These are phyloP conservation scores for Aphis gossypii DNA, from an alignment of 1,140 invertebrate species.

Conservation along the genomic window DNA sequence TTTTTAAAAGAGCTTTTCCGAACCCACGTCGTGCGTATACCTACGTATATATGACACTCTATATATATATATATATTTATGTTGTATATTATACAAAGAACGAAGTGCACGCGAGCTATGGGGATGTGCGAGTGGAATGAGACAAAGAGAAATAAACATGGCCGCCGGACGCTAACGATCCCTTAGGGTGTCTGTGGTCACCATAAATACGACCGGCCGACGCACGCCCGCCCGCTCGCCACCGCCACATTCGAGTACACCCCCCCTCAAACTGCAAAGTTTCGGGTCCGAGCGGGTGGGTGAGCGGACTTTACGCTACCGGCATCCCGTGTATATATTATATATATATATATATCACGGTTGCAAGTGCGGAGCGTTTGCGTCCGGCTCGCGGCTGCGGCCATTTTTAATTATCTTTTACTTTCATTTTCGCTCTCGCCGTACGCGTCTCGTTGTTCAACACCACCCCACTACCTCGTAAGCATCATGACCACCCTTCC, in stretches of 20 bases:
- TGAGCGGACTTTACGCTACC: constrained; percentile 27
- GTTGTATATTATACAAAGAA: not conserved
- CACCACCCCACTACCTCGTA: not conserved
- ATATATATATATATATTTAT: not conserved
- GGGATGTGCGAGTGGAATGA: not conserved
- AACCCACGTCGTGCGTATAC: too few relatives aligned
- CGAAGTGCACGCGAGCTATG: not conserved
- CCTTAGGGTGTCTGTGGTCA: constrained; percentile 57
- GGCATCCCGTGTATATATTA: not conserved
- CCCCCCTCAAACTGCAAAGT: not conserved
- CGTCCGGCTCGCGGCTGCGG: constrained; percentile 2
- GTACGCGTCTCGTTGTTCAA: not conserved
- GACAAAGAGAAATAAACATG: constrained; percentile 58
- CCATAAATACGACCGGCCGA: constrained; percentile 38
- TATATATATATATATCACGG: too few relatives aligned
- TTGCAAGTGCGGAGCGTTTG: not conserved
- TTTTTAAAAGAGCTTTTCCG: not conserved
- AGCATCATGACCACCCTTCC: not conserved
- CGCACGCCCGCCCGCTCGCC: not conserved
- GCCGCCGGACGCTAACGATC: constrained; percentile 58
- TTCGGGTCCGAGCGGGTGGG: constrained; percentile 44
- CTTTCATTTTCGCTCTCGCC: constrained; percentile 30
- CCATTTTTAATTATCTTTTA: constrained; percentile 57
- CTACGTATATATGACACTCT: too few relatives aligned
- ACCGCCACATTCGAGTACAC: not conserved